A percentile compares a stretch with the other conserved stretches of the same genome.
These are phyloP conservation scores for Hemichromis elongatus DNA, from an alignment of 2,113 vertebrate species.

Conservation along the genomic window DNA sequence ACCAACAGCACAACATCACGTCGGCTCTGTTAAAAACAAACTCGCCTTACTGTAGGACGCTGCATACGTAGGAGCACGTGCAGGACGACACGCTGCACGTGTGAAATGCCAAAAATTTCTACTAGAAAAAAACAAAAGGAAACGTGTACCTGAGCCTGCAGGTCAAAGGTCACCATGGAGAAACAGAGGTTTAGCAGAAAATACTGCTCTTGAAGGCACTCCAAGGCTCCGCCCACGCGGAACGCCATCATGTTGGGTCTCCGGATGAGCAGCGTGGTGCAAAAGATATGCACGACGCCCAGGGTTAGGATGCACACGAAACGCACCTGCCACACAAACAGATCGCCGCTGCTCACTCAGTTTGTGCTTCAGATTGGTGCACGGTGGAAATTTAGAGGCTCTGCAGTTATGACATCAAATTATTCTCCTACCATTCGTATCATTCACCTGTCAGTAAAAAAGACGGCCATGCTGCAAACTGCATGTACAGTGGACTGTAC, in stretches of 20 bases:
- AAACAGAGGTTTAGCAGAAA: slow-evolving; percentile 81
- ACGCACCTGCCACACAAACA: slow-evolving; percentile 65
- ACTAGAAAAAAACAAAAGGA: neutral
- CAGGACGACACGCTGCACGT: fast-evolving
- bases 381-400: neutral
- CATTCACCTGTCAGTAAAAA: neutral
- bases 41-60: neutral
- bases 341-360: neutral
- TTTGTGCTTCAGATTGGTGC: neutral
- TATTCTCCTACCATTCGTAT: neutral
- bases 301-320: slow-evolving; percentile 76
- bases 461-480: too few species aligned
- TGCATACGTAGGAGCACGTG: neutral
- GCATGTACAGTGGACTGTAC: neutral
- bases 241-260: slow-evolving; percentile 83
- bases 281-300: slow-evolving; percentile 72
- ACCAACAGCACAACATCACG: neutral
- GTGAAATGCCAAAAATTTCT: neutral
- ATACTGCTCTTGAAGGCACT: slow-evolving; percentile 80
- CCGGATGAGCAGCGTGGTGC: slow-evolving; percentile 69
- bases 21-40: neutral
- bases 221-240: slow-evolving; percentile 80
- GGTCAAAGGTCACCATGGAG: slow-evolving; percentile 86
- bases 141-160: slow-evolving; percentile 80
- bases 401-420: neutral